Evolutionary conservation across 2,797 vertebrate genomes (phyloP), one percentile per base, ranked within the genome.

Genomic region (Ctenopoma multispine): DNA sequence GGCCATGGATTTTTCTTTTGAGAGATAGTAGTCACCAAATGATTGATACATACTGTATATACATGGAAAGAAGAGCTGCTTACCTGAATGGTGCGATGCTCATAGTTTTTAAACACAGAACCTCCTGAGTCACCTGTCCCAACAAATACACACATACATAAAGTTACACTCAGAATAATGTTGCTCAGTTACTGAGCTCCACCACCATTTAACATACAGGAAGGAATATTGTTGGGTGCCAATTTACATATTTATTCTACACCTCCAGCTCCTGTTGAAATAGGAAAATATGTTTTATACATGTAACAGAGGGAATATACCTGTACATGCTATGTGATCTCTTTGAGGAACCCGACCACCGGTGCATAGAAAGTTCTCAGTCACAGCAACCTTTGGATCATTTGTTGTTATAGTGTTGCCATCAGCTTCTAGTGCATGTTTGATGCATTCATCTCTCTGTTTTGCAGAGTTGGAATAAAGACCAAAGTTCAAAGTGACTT

Each of bases 301-400:
- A 12, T 49, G 5, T 21, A 55, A 21, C 5, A 43, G 9, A 44
- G 1, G 1, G 4, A 44, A 62, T 78, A 3, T 77, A 93, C 92
- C 92, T 66, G 12, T 50, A 43, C 91, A 92, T 5, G 91, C 43
- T 58, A 90, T 82, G 14, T 92, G 44, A 72, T 91, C 87, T 80
- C 77, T 72, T 0, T 0, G 0, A 4, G 62, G 76, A 1, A 0
- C 0, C 1, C 0, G 38, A 50, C 90, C 90, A 3, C 91, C 92
- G 4, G 89, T 93, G 63, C 92, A 93, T 49, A 93, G 53, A 72
- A 93, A 92, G 72, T 88, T 92, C 3, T 90, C 77, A 0, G 92
- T 93, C 81, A 93, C 91, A 5, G 60, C 56, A 1, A 43, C 36
- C 4, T 23, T 66, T 27, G 68, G 48, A 3, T 90, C 1, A 0